Percentiles rank a stretch among this genome's conserved stretches.
phyloP scores from a whole-genome alignment of 2,888 invertebrate genomes.

The Bellardia bayeri region DNA sequence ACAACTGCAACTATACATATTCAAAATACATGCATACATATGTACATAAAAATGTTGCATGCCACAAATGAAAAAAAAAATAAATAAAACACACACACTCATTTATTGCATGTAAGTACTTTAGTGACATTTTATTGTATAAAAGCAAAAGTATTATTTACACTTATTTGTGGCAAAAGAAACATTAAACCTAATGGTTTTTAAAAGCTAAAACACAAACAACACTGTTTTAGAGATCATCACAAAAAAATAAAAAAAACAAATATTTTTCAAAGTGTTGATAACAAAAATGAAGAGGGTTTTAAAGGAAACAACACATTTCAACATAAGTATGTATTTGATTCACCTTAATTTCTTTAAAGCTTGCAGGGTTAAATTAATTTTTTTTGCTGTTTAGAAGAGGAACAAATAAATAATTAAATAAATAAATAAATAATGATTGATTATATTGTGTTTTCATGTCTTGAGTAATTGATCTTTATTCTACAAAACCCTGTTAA shows the following conservation, averaged over 20 bases:
- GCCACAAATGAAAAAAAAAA: slow-evolving; percentile 26
- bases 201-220: slow-evolving; percentile 16
- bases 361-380: slow-evolving; percentile 26
- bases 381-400: neutral
- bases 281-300: slow-evolving; percentile 31
- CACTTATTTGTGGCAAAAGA: slow-evolving; percentile 55
- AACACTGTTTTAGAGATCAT: neutral
- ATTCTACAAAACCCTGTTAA: slow-evolving; percentile 3
- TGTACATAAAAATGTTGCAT: slow-evolving; percentile 43
- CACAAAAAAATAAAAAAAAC: neutral
- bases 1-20: slow-evolving; percentile 27
- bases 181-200: slow-evolving; percentile 57
- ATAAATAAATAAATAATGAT: slow-evolving; percentile 32
- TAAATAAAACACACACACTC: slow-evolving; percentile 3
- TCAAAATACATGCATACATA: neutral
- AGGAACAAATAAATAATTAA: too few species aligned
- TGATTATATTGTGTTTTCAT: slow-evolving; percentile 22
- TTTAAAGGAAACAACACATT: neutral
- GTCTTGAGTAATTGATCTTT: slow-evolving; percentile 57
- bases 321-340: slow-evolving; percentile 12
- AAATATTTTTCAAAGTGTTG: neutral
- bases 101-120: slow-evolving; percentile 28
- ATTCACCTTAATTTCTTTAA: slow-evolving; percentile 12
- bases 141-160: slow-evolving; percentile 41
- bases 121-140: slow-evolving; percentile 52